These are phyloP conservation scores for Aphaenogaster rudis DNA, from an alignment of 1,140 invertebrate genomes.

Conservation along the genomic window DNA sequence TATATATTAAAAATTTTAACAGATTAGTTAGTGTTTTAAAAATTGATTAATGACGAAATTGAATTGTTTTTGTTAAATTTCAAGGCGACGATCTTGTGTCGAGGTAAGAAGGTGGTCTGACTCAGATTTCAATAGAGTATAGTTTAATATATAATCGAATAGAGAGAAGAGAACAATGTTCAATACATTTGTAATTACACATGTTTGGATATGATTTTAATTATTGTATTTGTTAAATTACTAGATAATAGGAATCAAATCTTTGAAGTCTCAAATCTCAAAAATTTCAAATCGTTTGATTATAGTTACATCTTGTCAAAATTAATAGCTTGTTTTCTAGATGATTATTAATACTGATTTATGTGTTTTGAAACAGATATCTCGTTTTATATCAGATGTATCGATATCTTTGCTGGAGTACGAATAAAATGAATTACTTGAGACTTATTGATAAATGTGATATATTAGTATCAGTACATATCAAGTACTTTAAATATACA, in stretches of 20 bases:
- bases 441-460: neutral
- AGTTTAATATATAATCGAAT: neutral
- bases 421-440: neutral
- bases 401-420: neutral
- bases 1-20: neutral
- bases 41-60: too few relatives aligned
- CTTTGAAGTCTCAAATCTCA: neutral
- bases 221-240: neutral
- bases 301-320: neutral
- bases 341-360: neutral
- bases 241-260: neutral
- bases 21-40: too few relatives aligned
- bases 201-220: neutral
- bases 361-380: neutral
- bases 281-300: neutral
- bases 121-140: too few relatives aligned
- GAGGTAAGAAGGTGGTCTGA: too few relatives aligned
- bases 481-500: neutral
- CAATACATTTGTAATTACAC: too few relatives aligned
- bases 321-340: neutral
- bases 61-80: too few relatives aligned
- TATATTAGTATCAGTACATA: neutral
- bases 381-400: neutral
- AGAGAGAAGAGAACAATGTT: neutral
- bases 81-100: too few relatives aligned